Base-by-base conservation (phyloP, 2,888 invertebrate species). In the Cyclophora albipunctata region DNA sequence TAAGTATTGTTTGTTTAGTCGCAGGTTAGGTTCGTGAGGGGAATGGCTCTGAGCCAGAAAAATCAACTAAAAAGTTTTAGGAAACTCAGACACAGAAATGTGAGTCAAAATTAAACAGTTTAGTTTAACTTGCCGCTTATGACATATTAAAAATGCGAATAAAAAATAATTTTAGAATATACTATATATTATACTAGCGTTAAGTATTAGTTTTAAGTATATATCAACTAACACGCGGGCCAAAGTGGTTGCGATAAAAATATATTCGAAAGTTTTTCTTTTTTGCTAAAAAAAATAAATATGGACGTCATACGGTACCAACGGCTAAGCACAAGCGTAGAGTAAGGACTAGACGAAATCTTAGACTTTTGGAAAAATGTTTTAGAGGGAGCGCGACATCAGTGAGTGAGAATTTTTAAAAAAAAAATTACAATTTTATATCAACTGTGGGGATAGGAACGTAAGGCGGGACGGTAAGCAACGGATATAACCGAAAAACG, bases 301-400 rank as follows among this genome's bases (percentile, higher is more conserved):
- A 54, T 54, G 55, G 50, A 55, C 45, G 54, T 52, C 50, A 43
- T 54, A 65, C 56, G 61, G 78, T 71, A 79, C 73, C 75, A 78
- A 72, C 75, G 81, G 74, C 81, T 63, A 75, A n/a, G 82, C 82
- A 84, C 81, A 83, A 80, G 80, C 20, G 50, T 64, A 81, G 73
- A 53, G 55, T 82, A 84, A 80, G 78, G 68, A 73, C 80, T 81
- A 78, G 73, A 74, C 78, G 65, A 77, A 76, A 80, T 69, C 78
- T 20, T 86, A 87, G 87, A 78, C 81, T 88, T 87, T 88, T 88
- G 84, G 87, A 87, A 74, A 84, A 77, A 84, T 87, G 85, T 88
- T 87, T 85, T 82, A 84, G 81, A 73, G 71, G 71, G 52, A 77
- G 73, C 62, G 20, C 60, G 64, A 73, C 76, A 80, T 75, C 77